Evolutionary conservation across 2,888 invertebrate species (phyloP).

Genomic region (Pheosia tremula): DNA sequence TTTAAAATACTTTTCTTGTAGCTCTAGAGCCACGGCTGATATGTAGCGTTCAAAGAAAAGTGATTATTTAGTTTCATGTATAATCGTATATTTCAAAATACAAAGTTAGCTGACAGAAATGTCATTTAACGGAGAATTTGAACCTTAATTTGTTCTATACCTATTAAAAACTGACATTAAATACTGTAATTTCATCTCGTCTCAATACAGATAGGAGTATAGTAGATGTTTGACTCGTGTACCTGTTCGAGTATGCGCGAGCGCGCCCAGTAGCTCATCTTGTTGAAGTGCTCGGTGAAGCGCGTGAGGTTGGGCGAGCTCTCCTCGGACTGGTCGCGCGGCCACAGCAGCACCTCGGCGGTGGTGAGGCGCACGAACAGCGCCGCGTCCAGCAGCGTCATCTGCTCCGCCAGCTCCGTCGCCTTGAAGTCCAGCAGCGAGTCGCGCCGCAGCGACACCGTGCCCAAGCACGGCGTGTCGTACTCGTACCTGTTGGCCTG

Average conservation of each 20-base stretch:
- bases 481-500: constrained; percentile 67
- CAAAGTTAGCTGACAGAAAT: no score
- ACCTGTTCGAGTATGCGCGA: constrained; percentile 95
- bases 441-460: constrained; percentile 74
- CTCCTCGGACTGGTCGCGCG: constrained; percentile 98
- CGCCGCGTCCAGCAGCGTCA: constrained; percentile 98
- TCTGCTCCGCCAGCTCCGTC: constrained; percentile 98
- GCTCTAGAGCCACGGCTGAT: no score
- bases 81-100: no score
- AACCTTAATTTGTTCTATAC: no score
- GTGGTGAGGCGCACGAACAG: constrained; percentile 98
- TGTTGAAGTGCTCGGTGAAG: constrained; percentile 99
- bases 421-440: constrained; percentile 97
- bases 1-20: no score
- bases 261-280: constrained; percentile 99
- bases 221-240: no score
- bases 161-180: no score
- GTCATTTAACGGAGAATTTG: no score
- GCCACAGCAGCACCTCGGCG: constrained; percentile 98
- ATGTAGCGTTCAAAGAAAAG: no score
- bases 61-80: no score
- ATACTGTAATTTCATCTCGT: no score
- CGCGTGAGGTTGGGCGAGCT: constrained; percentile 97
- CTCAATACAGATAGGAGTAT: no score
- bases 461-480: constrained; percentile 72